Conservation (phyloP, 2,113 vertebrate species). For the Oreocharis arfaki region DNA sequence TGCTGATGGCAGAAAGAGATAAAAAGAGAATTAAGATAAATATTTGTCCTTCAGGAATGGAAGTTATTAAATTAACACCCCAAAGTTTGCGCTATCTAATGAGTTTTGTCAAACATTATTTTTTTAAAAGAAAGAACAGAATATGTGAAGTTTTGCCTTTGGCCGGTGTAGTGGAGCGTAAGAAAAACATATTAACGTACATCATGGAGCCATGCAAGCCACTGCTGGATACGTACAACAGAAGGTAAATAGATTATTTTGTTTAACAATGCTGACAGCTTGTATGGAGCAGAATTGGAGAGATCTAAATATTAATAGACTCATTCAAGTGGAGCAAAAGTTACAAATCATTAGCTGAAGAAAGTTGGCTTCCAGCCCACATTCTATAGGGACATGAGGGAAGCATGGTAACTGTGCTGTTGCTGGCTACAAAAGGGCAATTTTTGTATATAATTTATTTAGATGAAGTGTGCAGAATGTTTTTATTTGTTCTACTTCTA, state of each 20-base stretch:
- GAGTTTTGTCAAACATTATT: conserved; percentile 33
- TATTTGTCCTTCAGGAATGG: conserved; percentile 27
- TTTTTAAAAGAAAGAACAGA: conserved; percentile 16
- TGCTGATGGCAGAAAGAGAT: background rate
- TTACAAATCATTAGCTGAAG: conserved; percentile 80
- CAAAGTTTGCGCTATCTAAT: background rate
- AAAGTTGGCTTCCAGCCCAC: conserved; percentile 71
- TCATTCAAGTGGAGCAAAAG: conserved; percentile 69
- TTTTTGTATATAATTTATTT: conserved; percentile 86
- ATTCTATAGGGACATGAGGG: conserved; percentile 62
- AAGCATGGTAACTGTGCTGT: conserved; percentile 58
- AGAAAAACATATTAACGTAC: conserved; percentile 43
- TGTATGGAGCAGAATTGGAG: conserved; percentile 49
- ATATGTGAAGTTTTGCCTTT: conserved; percentile 30
- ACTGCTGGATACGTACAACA: conserved; percentile 12
- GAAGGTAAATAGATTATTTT: conserved; percentile 65
- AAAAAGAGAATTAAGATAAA: conserved; percentile 31
- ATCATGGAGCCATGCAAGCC: background rate
- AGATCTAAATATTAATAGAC: conserved; percentile 72
- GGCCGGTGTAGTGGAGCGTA: background rate
- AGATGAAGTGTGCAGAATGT: conserved; percentile 85
- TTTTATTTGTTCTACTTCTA: conserved; percentile 91
- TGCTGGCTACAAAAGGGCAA: conserved; percentile 62
- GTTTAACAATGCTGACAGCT: conserved; percentile 51
- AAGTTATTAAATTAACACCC: conserved; percentile 47